A percentile compares a stretch with the other conserved stretches of the same genome.
Conservation (phyloP, 2,888 invertebrate genomes). For the Ophonus ardosiacus region DNA sequence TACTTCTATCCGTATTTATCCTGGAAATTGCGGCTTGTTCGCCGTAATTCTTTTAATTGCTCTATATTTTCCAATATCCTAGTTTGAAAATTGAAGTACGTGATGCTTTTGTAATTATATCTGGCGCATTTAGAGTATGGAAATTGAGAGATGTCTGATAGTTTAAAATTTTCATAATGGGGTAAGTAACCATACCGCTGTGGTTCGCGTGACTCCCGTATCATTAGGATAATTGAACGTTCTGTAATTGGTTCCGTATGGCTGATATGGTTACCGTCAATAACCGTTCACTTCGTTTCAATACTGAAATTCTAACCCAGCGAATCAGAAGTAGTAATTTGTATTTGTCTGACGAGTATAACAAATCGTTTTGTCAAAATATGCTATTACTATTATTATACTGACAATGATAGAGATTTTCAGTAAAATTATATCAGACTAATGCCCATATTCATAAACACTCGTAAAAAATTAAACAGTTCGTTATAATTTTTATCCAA, state of each 20-base stretch:
- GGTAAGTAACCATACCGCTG: not conserved
- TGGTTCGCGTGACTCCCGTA: not conserved
- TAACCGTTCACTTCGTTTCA: slow-evolving; percentile 29
- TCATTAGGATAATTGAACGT: slow-evolving; percentile 46
- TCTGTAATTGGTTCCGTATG: slow-evolving; percentile 32
- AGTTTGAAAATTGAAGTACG: not conserved
- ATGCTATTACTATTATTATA: too few relatives aligned
- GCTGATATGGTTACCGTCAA: slow-evolving; percentile 19
- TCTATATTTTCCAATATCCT: not conserved
- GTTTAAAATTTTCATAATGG: slow-evolving; percentile 42
- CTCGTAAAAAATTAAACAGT: too few relatives aligned
- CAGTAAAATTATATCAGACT: too few relatives aligned
- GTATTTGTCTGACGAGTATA: not conserved
- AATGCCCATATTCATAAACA: too few relatives aligned
- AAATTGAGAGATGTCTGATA: slow-evolving; percentile 21
- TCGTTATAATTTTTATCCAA: too few relatives aligned
- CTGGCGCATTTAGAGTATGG: slow-evolving; percentile 5
- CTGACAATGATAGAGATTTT: too few relatives aligned
- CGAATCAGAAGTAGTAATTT: slow-evolving; percentile 9
- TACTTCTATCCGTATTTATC: not conserved
- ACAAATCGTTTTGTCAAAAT: not conserved
- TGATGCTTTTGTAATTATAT: slow-evolving; percentile 12
- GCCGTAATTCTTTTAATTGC: slow-evolving; percentile 16
- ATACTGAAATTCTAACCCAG: not conserved
- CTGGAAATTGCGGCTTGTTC: not conserved